Percentiles rank a stretch among this genome's conserved stretches.
phyloP scores from a whole-genome alignment of 2,113 vertebrate species.

The Melanerpes aurifrons region DNA sequence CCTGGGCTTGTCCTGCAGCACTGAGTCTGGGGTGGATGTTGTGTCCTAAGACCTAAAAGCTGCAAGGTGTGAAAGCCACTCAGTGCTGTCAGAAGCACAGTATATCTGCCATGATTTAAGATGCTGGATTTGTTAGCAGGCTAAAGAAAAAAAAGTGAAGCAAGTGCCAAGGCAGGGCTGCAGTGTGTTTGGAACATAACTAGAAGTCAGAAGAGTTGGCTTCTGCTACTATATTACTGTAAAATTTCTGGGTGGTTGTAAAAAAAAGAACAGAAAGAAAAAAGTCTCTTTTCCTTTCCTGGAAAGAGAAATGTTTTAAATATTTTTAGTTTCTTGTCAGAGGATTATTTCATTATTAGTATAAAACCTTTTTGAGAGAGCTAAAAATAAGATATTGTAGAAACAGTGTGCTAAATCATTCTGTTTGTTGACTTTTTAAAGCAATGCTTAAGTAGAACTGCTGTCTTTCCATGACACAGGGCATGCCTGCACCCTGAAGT shows the following conservation, averaged over 20 bases:
- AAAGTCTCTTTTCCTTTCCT: background rate
- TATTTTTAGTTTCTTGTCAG: background rate
- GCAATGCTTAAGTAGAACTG: background rate
- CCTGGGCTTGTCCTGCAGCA: background rate
- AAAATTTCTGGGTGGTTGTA: background rate
- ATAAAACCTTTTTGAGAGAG: background rate
- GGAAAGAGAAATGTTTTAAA: background rate
- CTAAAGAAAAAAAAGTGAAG: background rate
- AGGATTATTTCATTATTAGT: background rate
- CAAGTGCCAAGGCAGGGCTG: rapidly evolving
- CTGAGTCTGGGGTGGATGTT: background rate
- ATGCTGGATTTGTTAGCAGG: background rate
- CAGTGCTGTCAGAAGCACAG: background rate
- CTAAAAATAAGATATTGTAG: background rate
- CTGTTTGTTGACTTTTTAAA: background rate
- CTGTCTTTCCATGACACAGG: background rate
- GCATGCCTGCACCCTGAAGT: background rate
- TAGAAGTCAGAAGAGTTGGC: background rate
- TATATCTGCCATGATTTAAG: background rate
- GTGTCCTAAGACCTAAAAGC: background rate
- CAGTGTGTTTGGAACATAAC: background rate
- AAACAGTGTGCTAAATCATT: background rate
- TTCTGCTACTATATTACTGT: background rate
- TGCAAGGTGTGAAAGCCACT: background rate
- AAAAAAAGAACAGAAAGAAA: background rate